These are phyloP conservation scores for Helicorthomorpha holstii DNA, from an alignment of 1,140 invertebrate species.

Conservation along the genomic window DNA sequence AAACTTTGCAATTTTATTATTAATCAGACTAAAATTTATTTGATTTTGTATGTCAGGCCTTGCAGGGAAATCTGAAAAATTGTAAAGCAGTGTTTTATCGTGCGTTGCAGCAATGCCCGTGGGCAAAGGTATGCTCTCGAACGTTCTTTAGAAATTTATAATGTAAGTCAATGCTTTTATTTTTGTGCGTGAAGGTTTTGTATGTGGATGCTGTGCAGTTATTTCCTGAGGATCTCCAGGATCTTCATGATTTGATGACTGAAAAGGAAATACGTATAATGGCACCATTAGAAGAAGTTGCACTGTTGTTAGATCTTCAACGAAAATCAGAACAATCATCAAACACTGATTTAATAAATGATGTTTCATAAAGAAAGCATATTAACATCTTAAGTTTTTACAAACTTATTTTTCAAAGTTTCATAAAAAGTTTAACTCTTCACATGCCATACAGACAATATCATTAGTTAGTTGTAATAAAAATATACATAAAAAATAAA, in stretches of 20 bases:
- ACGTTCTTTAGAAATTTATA: not conserved
- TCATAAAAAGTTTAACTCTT: too few relatives aligned
- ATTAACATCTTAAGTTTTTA: too few relatives aligned
- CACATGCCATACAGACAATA: too few relatives aligned
- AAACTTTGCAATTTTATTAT: not conserved
- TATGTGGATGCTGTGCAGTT: slow-evolving; percentile 24
- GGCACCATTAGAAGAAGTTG: slow-evolving; percentile 28
- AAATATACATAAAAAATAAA: too few relatives aligned
- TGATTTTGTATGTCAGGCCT: slow-evolving; percentile 14
- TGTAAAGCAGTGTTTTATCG: slow-evolving; percentile 26
- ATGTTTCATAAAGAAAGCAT: too few relatives aligned
- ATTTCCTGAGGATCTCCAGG: slow-evolving; percentile 21
- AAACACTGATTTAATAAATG: too few relatives aligned
- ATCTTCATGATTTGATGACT: slow-evolving; percentile 26
- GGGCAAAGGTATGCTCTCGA: slow-evolving; percentile 23
- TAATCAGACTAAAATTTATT: not conserved
- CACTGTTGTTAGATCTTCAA: slow-evolving; percentile 24
- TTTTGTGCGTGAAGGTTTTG: slow-evolving; percentile 20
- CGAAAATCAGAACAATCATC: too few relatives aligned
- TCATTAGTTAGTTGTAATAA: too few relatives aligned
- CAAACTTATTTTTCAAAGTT: too few relatives aligned
- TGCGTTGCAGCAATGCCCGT: slow-evolving; percentile 28
- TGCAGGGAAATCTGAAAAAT: slow-evolving; percentile 15
- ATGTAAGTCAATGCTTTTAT: not conserved
- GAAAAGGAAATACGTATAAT: slow-evolving; percentile 29